Evolutionary conservation across 2,113 vertebrate species (phyloP).

Genomic region (Morone saxatilis): DNA sequence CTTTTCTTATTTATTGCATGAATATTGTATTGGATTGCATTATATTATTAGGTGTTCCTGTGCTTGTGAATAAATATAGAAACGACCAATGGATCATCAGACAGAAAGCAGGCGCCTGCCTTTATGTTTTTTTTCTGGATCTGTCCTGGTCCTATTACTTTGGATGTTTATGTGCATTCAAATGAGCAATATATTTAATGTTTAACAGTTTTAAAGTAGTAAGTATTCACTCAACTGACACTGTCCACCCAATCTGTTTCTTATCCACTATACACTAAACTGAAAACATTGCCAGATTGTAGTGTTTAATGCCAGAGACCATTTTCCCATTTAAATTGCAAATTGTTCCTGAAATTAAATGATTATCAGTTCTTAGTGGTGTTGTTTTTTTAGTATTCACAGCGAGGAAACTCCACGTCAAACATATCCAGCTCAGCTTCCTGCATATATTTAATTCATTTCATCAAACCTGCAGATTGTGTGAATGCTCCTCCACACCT

Average conservation of each 20-base stretch:
- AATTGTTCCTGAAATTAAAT: slow-evolving; percentile 56
- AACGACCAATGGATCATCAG: background rate
- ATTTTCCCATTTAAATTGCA: slow-evolving; percentile 42
- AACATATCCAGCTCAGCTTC: background rate
- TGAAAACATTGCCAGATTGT: slow-evolving; percentile 24
- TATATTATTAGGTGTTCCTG: slow-evolving; percentile 12
- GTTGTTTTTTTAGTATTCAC: slow-evolving; percentile 31
- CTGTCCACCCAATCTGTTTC: slow-evolving; percentile 27
- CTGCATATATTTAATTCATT: slow-evolving; percentile 1
- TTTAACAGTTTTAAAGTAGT: slow-evolving; percentile 4
- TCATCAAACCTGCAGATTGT: slow-evolving; percentile 1
- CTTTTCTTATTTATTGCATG: background rate
- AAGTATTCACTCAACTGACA: slow-evolving; percentile 19
- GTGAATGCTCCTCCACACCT: background rate
- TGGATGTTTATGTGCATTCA: slow-evolving; percentile 41
- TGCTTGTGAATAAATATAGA: slow-evolving; percentile 35
- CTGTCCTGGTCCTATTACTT: background rate
- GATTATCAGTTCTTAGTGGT: slow-evolving; percentile 23
- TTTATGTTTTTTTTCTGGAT: slow-evolving; percentile 24
- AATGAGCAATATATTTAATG: slow-evolving; percentile 32
- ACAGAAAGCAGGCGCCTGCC: background rate
- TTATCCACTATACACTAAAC: slow-evolving; percentile 2
- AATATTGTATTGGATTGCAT: background rate
- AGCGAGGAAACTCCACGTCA: background rate
- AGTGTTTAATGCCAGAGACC: slow-evolving; percentile 12